These are phyloP conservation scores for Calameuta filiformis DNA, from an alignment of 2,888 invertebrate genomes.

Conservation along the genomic window DNA sequence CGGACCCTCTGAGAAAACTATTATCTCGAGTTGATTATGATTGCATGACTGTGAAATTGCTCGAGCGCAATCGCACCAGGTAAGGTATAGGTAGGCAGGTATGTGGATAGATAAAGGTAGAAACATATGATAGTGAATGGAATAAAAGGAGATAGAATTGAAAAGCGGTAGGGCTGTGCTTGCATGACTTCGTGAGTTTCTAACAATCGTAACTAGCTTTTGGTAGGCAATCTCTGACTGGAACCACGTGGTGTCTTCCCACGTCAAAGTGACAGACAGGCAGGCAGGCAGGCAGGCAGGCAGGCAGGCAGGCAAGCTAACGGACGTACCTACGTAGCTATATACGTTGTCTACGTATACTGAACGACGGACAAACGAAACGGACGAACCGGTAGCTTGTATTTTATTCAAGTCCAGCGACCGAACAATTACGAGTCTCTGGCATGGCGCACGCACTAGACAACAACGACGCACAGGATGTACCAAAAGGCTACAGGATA, in stretches of 20 bases:
- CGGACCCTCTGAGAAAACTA: conserved; percentile 40
- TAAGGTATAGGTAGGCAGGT: not conserved
- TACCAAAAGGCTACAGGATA: conserved; percentile 50
- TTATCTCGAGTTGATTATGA: conserved; percentile 57
- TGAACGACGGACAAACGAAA: not conserved
- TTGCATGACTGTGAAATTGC: conserved; percentile 62
- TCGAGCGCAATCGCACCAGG: conserved; percentile 21
- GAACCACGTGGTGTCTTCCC: conserved; percentile 62
- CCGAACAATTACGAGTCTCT: conserved; percentile 61
- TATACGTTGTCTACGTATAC: not conserved
- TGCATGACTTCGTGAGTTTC: conserved; percentile 62
- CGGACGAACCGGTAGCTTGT: conserved; percentile 57
- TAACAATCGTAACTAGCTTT: conserved; percentile 64
- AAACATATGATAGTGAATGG: not conserved
- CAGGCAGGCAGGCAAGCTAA: not conserved
- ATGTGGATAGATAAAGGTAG: not conserved
- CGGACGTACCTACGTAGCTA: not conserved
- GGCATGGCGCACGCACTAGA: conserved; percentile 31
- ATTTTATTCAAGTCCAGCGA: conserved; percentile 65
- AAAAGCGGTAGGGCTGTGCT: conserved; percentile 31
- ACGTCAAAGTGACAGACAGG: conserved; percentile 66
- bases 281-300: conserved; percentile 24
- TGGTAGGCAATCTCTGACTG: conserved; percentile 38
- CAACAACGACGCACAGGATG: conserved; percentile 47
- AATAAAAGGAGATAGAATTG: not conserved